Evolutionary conservation across 2,888 invertebrate species (phyloP).

Genomic region (Ochropacha duplaris): DNA sequence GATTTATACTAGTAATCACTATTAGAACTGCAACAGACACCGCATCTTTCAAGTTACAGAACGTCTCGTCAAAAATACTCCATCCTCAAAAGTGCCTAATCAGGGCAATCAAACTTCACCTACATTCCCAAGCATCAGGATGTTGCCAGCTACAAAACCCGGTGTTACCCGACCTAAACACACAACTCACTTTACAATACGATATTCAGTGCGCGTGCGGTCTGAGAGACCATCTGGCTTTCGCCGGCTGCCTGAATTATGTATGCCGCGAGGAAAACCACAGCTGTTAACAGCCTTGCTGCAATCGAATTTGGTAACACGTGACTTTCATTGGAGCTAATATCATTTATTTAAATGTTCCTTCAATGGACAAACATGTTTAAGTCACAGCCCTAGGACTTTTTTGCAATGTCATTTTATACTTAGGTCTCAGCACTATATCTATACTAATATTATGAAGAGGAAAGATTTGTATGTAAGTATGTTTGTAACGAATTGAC

Average conservation of each 20-base stretch:
- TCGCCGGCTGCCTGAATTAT: constrained; percentile 20
- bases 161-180: not conserved
- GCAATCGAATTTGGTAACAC: not conserved
- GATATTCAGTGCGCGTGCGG: constrained; percentile 4
- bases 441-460: too few relatives aligned
- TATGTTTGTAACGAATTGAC: too few relatives aligned
- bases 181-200: constrained; percentile 1
- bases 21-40: not conserved
- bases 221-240: constrained; percentile 16
- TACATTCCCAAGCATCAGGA: not conserved
- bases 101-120: not conserved
- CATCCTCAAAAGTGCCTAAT: not conserved
- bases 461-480: too few relatives aligned
- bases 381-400: not conserved
- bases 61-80: not conserved
- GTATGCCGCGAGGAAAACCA: constrained; percentile 13
- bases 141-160: not conserved
- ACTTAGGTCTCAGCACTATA: too few relatives aligned
- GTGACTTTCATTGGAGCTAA: not conserved
- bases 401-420: too few relatives aligned
- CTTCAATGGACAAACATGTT: not conserved
- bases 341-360: not conserved
- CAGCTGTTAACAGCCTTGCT: not conserved
- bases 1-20: too few relatives aligned
- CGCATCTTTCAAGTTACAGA: not conserved